Evolutionary conservation across 2,888 invertebrate genomes (phyloP).

Genomic region (Melolontha melolontha): DNA sequence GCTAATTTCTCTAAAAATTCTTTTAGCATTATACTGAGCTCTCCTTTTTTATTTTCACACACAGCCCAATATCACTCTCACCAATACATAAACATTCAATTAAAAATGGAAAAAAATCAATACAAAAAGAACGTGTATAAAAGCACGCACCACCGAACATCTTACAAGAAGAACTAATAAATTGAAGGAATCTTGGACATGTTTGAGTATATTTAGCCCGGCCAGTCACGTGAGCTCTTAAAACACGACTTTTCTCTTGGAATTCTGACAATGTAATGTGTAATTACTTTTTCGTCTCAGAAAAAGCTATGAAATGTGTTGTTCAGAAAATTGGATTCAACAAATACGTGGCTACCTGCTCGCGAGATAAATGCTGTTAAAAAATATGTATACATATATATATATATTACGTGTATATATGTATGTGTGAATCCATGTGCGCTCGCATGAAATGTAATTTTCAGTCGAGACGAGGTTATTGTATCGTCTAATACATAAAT

Average conservation of each 20-base stretch:
- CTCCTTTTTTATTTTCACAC: neutral
- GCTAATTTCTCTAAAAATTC: too few relatives aligned
- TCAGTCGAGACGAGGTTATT: slow-evolving; percentile 23
- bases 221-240: slow-evolving; percentile 49
- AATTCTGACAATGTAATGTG: slow-evolving; percentile 31
- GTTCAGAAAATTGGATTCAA: slow-evolving; percentile 7
- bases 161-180: slow-evolving; percentile 39
- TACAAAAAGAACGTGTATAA: neutral
- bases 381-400: slow-evolving; percentile 19
- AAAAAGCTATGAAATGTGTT: slow-evolving; percentile 8
- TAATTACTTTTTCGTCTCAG: slow-evolving; percentile 22
- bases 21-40: too few relatives aligned
- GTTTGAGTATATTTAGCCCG: slow-evolving; percentile 52
- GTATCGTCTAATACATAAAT: slow-evolving; percentile 9
- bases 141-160: slow-evolving; percentile 2
- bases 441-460: slow-evolving; percentile 5
- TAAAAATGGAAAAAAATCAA: neutral
- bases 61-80: slow-evolving; percentile 3
- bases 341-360: neutral
- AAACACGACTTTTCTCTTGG: slow-evolving; percentile 38
- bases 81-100: neutral
- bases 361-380: slow-evolving; percentile 7
- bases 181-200: slow-evolving; percentile 48
- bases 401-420: neutral
- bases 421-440: neutral